phyloP scores from a whole-genome alignment of 2,888 invertebrate genomes.

The Horisme vitalbata region DNA sequence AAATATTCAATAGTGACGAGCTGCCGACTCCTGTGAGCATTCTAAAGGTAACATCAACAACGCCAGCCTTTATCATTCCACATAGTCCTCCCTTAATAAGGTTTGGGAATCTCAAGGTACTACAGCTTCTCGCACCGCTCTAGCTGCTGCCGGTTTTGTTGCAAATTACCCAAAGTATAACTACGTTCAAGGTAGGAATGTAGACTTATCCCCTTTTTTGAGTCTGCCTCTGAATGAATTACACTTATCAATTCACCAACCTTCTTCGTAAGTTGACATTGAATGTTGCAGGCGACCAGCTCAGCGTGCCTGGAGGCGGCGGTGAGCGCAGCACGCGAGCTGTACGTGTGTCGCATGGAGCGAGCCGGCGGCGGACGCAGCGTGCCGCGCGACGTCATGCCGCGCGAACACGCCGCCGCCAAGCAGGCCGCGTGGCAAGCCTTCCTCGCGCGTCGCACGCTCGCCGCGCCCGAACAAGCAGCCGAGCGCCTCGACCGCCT shows the following conservation, averaged over 20 bases:
- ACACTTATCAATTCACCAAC: too few species aligned
- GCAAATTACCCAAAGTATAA: too few species aligned
- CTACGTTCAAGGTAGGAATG: too few species aligned
- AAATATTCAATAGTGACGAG: constrained; percentile 95
- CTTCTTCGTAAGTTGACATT: too few species aligned
- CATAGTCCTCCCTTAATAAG: too few species aligned
- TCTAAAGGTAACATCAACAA: constrained; percentile 88
- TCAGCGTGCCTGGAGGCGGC: constrained; percentile 33
- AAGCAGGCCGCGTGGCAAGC: constrained; percentile 11
- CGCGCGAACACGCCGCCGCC: constrained; percentile 19
- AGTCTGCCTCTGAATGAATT: too few species aligned
- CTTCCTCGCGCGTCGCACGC: constrained; percentile 36
- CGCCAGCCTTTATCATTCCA: background rate
- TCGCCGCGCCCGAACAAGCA: constrained; percentile 25
- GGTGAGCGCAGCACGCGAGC: constrained; percentile 29
- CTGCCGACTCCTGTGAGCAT: constrained; percentile 97
- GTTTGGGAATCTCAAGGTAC: too few species aligned
- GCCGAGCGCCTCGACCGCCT: constrained; percentile 15
- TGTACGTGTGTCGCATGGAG: constrained; percentile 39
- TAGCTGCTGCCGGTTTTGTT: too few species aligned
- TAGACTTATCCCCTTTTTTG: background rate
- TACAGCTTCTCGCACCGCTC: too few species aligned
- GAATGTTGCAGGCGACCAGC: constrained; percentile 38
- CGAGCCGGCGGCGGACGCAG: constrained; percentile 30
- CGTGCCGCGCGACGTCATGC: constrained; percentile 15